Conservation (phyloP, 53 echinoderm and acorn worm genomes). For the Patiria pectinifera region DNA sequence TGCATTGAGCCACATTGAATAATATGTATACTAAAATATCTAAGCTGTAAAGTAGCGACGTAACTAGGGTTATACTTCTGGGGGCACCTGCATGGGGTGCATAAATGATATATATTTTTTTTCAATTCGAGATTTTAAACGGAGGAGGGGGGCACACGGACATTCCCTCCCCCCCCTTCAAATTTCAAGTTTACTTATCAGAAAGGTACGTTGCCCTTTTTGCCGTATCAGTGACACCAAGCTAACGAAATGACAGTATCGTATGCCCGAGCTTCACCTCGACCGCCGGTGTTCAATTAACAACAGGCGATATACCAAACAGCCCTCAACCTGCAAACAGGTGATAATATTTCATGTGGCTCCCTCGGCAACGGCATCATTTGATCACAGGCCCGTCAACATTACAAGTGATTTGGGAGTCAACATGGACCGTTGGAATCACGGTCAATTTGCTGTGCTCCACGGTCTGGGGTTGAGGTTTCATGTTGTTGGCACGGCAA, state of each 20-base stretch:
- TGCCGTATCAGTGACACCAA: neutral
- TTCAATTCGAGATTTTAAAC: no score
- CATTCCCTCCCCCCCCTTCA: no score
- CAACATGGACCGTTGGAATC: neutral
- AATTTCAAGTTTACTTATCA: no score
- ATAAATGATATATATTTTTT: no score
- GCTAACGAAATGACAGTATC: neutral
- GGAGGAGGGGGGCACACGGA: no score
- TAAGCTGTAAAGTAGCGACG: no score
- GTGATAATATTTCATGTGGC: conserved; percentile 9
- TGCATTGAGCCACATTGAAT: no score
- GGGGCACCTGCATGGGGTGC: no score
- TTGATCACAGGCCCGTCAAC: neutral
- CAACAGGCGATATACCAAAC: neutral
- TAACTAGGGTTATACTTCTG: no score
- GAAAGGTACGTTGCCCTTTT: no score
- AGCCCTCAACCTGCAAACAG: neutral
- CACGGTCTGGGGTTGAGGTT: neutral
- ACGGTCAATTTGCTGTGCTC: neutral
- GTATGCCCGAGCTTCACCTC: neutral
- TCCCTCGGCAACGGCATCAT: neutral
- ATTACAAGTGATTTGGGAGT: neutral
- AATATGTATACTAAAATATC: no score
- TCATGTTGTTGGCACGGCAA: neutral
- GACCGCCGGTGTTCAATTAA: neutral